Evolutionary conservation across 2,113 vertebrate species (phyloP), one percentile per base, ranked within the genome.

Genomic region (Triplophysa siluroides): DNA sequence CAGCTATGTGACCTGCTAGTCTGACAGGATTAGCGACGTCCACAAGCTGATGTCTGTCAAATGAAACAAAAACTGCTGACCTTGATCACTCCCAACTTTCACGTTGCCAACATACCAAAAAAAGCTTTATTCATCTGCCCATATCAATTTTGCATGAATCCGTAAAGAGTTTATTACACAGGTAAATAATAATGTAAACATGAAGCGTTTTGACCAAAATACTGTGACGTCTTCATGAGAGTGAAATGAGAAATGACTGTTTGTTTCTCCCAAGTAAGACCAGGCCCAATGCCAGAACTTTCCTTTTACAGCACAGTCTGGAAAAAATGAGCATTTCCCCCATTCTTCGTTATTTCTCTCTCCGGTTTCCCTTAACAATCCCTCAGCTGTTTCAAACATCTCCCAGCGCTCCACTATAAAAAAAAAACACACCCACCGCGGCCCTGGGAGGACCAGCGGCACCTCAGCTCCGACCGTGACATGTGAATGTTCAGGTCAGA

Each of bases 251-350:
- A 84, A 81, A 60, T 88, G 73, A 16, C 10, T 66, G 43, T 75
- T 62, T 78, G 65, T 41, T 63, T 63, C 19, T 38, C 64, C 43
- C 78, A 64, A 73, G 58, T 67, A 50, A 82, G 75, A 23, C 62
- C 72, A 79, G 81, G 62, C 66, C n/a, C 47, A 11, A 19, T 1
- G 60, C 83, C 83, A 85, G 72, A 4, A 33, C 78, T 73, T 81
- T 50, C 63, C 62, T 85, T 76, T 72, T 67, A 80, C 23, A 83
- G 43, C 43, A 78, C 76, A 38, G 66, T 50, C 62, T 75, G 83
- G 87, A 85, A 86, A 86, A 86, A 85, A 33, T 76, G 23, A 83
- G 76, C 33, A n/a, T 78, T 78, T 61, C 65, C 84, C 78, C 50
- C 24, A 38, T 84, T 72, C 18, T 33, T 79, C 61, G 68, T 50